Evolutionary conservation across 2,113 vertebrate genomes (phyloP).

Genomic region (Myrmophylax atrothorax): DNA sequence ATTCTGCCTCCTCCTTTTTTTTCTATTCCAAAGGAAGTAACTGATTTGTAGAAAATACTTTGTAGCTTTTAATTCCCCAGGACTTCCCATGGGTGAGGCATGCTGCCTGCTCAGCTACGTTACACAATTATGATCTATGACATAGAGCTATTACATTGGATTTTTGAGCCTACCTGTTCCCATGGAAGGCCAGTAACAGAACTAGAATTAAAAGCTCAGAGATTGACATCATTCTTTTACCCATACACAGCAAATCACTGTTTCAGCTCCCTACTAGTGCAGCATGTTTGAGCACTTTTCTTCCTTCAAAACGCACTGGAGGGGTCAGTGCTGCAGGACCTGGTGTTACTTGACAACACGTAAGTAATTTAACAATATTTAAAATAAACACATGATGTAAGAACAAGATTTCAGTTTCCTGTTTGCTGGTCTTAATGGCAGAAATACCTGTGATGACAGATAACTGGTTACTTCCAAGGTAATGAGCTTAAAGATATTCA

Average conservation of each 20-base stretch:
- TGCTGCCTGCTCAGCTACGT: neutral
- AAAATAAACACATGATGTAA: neutral
- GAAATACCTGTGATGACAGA: conserved; percentile 3
- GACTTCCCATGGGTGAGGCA: neutral
- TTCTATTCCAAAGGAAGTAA: neutral
- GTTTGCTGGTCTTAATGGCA: neutral
- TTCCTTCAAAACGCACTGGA: neutral
- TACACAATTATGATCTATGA: neutral
- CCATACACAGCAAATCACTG: neutral
- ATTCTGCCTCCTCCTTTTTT: neutral
- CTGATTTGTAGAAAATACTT: neutral
- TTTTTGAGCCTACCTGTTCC: neutral
- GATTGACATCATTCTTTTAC: neutral
- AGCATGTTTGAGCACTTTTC: neutral
- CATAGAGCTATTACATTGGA: neutral
- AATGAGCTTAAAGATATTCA: neutral
- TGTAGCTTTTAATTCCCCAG: neutral
- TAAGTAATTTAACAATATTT: neutral
- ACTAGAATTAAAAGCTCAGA: neutral
- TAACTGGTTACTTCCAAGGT: conserved; percentile 28
- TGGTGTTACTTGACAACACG: neutral
- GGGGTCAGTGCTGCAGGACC: neutral
- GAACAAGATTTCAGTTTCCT: neutral
- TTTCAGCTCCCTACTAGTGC: neutral
- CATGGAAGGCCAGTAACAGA: neutral